Evolutionary conservation across 2,888 invertebrate genomes (phyloP).

Genomic region (Drosophila macrospina): DNA sequence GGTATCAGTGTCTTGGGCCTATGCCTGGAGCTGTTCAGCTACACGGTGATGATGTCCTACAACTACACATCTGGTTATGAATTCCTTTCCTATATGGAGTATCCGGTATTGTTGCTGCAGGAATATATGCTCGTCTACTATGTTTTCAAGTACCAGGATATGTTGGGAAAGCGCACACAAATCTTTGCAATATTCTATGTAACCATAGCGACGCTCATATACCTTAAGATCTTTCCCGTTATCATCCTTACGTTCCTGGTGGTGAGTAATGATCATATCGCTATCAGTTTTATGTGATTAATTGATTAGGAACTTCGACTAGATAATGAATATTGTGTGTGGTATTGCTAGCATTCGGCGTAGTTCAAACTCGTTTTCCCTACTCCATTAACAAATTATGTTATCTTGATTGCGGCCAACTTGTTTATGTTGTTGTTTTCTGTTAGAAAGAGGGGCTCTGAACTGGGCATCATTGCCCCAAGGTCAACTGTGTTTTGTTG

Average conservation of each 20-base stretch:
- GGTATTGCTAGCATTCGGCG: conserved; percentile 4
- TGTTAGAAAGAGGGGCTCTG: conserved; percentile 17
- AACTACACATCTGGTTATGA: conserved; percentile 91
- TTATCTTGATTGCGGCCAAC: conserved; percentile 26
- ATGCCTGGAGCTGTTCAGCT: conserved; percentile 87
- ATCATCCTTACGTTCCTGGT: conserved; percentile 83
- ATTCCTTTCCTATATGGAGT: conserved; percentile 92
- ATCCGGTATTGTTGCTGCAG: conserved; percentile 92
- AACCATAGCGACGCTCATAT: conserved; percentile 85
- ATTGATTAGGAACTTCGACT: conserved; percentile 42
- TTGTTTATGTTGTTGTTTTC: conserved; percentile 31
- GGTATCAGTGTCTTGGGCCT: conserved; percentile 84
- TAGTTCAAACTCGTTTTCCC: conserved; percentile 49
- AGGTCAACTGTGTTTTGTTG: conserved; percentile 60
- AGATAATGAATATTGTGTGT: conserved; percentile 18
- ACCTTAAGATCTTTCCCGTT: conserved; percentile 82
- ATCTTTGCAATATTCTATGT: conserved; percentile 85
- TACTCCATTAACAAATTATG: conserved; percentile 41
- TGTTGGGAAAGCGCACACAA: conserved; percentile 85
- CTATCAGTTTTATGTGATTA: conserved; percentile 3
- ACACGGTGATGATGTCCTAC: conserved; percentile 92
- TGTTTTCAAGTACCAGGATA: conserved; percentile 89
- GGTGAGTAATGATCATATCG: conserved; percentile 82
- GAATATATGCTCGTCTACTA: conserved; percentile 90
- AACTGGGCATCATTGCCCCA: conserved; percentile 43